A percentile compares a stretch with the other conserved stretches of the same genome.
Conservation (phyloP, 2,888 invertebrate genomes). For the Hedya salicella region DNA sequence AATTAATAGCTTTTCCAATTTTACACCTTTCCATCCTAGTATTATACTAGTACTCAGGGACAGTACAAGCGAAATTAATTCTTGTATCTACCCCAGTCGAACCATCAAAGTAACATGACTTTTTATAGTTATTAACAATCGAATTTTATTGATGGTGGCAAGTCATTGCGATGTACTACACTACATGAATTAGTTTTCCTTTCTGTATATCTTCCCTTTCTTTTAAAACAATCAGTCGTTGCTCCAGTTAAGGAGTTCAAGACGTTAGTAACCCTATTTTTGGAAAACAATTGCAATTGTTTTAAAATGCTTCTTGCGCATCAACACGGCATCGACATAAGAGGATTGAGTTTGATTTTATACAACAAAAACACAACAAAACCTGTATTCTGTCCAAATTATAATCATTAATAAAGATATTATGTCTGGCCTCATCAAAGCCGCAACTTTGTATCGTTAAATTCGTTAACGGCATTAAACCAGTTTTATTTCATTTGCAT, state of each 20-base stretch:
- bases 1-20: no score
- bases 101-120: no score
- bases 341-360: neutral
- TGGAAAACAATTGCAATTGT: constrained; percentile 19
- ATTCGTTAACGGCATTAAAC: constrained; percentile 26
- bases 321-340: neutral
- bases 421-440: constrained; percentile 26
- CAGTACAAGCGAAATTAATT: no score
- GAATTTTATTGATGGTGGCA: no score
- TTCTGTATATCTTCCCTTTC: neutral
- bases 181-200: no score
- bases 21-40: no score
- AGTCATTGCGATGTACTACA: no score
- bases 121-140: no score
- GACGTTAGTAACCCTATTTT: constrained; percentile 3
- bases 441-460: constrained; percentile 22
- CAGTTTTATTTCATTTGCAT: constrained; percentile 27
- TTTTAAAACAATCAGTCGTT: neutral
- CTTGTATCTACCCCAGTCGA: no score
- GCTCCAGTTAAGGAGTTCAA: constrained; percentile 11
- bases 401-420: constrained; percentile 24
- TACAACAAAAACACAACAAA: neutral
- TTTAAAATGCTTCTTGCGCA: constrained; percentile 5
- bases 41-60: no score
- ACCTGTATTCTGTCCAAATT: constrained; percentile 17